Conservation (phyloP, 2,113 vertebrate genomes). For the Pseudolaguvia tuberculata region DNA sequence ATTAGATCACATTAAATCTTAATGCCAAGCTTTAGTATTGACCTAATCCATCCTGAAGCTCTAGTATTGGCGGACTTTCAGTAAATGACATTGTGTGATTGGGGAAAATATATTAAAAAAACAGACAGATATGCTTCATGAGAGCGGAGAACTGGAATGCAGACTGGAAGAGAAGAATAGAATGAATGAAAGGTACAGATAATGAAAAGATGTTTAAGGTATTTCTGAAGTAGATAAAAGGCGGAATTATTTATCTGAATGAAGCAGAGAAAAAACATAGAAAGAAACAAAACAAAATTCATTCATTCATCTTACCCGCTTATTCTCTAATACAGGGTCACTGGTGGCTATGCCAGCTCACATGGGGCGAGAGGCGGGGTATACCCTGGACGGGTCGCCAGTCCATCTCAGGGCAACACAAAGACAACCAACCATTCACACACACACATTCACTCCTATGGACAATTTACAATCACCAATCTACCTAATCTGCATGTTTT, state of each 20-base stretch:
- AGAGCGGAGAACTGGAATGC: conserved; percentile 17
- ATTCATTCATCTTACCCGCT: too few relatives aligned
- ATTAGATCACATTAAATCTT: conserved; percentile 66
- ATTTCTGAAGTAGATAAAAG: conserved; percentile 40
- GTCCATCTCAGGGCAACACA: too few relatives aligned
- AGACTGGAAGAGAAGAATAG: conserved; percentile 40
- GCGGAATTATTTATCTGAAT: conserved; percentile 29
- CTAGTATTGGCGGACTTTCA: conserved; percentile 59
- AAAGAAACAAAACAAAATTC: not conserved
- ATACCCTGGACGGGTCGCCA: too few relatives aligned
- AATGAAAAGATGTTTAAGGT: conserved; percentile 6
- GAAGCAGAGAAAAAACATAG: too few relatives aligned
- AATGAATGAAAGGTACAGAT: not conserved
- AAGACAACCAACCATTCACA: too few relatives aligned
- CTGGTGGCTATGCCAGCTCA: too few relatives aligned
- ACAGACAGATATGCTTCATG: conserved; percentile 37
- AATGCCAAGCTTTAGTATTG: conserved; percentile 68
- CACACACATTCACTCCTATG: too few relatives aligned
- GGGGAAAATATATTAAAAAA: too few relatives aligned
- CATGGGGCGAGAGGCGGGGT: too few relatives aligned
- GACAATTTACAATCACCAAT: too few relatives aligned
- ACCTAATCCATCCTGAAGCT: conserved; percentile 63
- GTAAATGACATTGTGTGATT: conserved; percentile 47
- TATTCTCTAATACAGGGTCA: too few relatives aligned
- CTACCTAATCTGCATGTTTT: too few relatives aligned